Base-by-base conservation (phyloP, 2,797 vertebrate genomes). In the Rhincodon typus region DNA sequence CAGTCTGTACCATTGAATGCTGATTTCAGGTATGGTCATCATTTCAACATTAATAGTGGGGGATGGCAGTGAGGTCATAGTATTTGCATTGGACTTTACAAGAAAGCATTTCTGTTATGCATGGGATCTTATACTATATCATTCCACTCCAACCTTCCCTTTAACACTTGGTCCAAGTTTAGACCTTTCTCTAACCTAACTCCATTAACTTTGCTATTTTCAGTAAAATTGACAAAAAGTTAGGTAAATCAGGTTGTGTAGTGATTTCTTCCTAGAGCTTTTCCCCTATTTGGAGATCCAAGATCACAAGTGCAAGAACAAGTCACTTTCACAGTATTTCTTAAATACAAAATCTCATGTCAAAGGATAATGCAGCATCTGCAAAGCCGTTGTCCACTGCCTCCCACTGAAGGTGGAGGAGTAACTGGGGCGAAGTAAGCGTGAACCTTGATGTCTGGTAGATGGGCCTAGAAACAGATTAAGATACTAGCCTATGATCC, bases 341-440 rank as follows among this genome's bases (percentile, higher is more conserved):
- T 95, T 97, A 97, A 96, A 96, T 97, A 97, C 97, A 97, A 97
- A 97, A 97, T 97, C 97, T 97, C 96, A 97, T 97, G 97, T 99
- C 98, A 99, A 97, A 99, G 98, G 96, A 99, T 98, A 96, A 98
- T 97, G 95, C 98, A 99, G 97, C 98, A 99, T 97, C 98, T 98
- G 97, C 98, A 99, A 96, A 99, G 97, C 96, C 98, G 98, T 96
- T 98, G 98, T 88, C 98, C 98, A 0, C 98, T 97, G 96, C 98
- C 98, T 88, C 98, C 98, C 67, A 98, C 98, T 0, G 98, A 98
- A 0, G 98, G 98, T 3, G 98, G 98, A 0, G 98, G 98, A 4
- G 98, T 99, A 95, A 98, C 98, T 0, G 98, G 98, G 50, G 98
- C 98, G 95, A 99, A 99, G 97, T 99, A 99, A 97, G 98, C 98